Evolutionary conservation across 2,888 invertebrate genomes (phyloP), one percentile per base, ranked within the genome.

Genomic region (Drosophila anomalata): DNA sequence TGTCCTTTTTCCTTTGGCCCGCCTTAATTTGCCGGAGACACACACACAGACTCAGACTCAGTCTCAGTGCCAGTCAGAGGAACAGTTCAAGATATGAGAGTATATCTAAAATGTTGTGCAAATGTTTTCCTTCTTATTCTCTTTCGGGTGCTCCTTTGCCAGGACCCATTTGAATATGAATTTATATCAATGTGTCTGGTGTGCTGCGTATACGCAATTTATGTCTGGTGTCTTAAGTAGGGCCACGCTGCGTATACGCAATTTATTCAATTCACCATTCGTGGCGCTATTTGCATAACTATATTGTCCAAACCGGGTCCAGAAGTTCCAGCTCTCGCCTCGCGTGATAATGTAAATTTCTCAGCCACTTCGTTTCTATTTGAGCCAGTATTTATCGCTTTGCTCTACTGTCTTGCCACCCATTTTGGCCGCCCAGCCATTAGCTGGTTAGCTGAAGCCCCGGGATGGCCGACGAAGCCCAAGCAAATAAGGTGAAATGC

Each of bases 191-290:
- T 79, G 79, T 76, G 76, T 60, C 63, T 71, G 73, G 33, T 39
- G 41, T 33, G 26, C 20, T 57, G 26, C 36, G 57, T 63, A 36
- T 51, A 33, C 56, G 52, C 42, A 42, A 42, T n/a, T 22, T 46
- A 31, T 42, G 17, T 29, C 39, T 41, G 42, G 17, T 17, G n/a
- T 41, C 41, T 53, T 14, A 26, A 12, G 29, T 14, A 24, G 63
- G 77, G 63, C 79, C 57, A 74, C 87, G 62, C 52, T 67, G 79
- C 87, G 82, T 87, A 87, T 82, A 85, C 87, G 82, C 82, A 82
- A 82, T 82, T 82, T 87, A 82, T 82, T 79, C 87, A 85, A 87
- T 87, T 87, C 82, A 70, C 87, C 81, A 87, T 87, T 87, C 82
- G 73, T 81, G 68, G 69, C 60, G 69, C 85, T 78, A 82, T 82